Conservation (phyloP, 2,888 invertebrate species). For the Drosophila acutilabella region DNA sequence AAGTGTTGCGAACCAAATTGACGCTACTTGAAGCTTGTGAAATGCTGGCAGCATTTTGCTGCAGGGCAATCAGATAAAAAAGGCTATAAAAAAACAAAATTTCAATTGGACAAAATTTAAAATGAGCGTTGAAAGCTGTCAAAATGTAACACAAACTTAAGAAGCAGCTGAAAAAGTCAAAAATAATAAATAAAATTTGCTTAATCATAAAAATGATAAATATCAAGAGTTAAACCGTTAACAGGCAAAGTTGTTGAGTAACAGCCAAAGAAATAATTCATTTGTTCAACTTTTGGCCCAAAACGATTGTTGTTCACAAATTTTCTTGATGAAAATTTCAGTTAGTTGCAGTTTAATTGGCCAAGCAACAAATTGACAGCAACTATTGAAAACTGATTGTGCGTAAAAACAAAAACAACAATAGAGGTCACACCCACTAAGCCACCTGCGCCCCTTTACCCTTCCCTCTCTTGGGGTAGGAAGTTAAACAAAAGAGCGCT, state of each 20-base stretch:
- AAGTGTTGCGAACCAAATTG: slow-evolving; percentile 55
- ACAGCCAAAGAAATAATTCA: not conserved
- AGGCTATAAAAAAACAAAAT: not conserved
- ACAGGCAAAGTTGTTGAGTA: not conserved
- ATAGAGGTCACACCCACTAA: slow-evolving; percentile 22
- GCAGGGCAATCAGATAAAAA: slow-evolving; percentile 31
- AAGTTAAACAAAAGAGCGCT: slow-evolving; percentile 33
- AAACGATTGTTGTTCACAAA: slow-evolving; percentile 3
- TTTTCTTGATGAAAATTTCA: slow-evolving; percentile 11
- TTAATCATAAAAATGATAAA: slow-evolving; percentile 16
- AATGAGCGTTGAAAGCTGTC: not conserved
- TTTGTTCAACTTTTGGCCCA: not conserved
- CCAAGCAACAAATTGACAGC: slow-evolving; percentile 31
- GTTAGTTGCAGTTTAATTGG: slow-evolving; percentile 40
- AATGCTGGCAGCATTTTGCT: slow-evolving; percentile 47
- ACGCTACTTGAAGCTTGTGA: slow-evolving; percentile 51
- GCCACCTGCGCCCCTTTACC: not conserved
- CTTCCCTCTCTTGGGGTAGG: not conserved
- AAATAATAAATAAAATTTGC: slow-evolving; percentile 5
- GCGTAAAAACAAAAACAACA: slow-evolving; percentile 47
- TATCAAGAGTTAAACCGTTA: not conserved
- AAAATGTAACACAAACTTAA: slow-evolving; percentile 15
- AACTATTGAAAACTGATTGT: slow-evolving; percentile 66
- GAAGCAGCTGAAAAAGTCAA: not conserved
- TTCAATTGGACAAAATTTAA: slow-evolving; percentile 4